Percentiles rank a stretch among this genome's conserved stretches.
These are phyloP conservation scores for Rhopilema esculentum DNA, from an alignment of 30 jellyfish, hydroid and myxozoan genomes.

Conservation along the genomic window DNA sequence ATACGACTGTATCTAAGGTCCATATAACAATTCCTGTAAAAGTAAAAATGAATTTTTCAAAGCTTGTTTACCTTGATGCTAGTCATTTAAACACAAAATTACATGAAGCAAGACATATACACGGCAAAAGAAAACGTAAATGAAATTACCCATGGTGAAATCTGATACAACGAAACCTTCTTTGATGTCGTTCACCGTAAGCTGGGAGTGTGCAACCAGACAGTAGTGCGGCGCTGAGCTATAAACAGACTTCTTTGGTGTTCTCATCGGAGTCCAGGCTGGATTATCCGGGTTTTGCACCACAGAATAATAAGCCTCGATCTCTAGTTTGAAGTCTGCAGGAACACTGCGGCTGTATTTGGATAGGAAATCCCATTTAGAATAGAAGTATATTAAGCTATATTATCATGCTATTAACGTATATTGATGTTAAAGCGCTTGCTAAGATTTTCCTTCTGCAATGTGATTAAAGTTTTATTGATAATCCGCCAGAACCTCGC, in stretches of 20 bases:
- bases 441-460: background rate
- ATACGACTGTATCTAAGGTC: too few species aligned
- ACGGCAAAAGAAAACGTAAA: too few species aligned
- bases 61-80: too few species aligned
- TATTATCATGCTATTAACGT: background rate
- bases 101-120: too few species aligned
- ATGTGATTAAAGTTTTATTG: background rate
- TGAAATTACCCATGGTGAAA: conserved; percentile 82
- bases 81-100: too few species aligned
- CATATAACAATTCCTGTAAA: too few species aligned
- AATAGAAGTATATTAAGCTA: background rate
- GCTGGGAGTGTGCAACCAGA: conserved; percentile 93
- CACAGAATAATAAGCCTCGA: conserved; percentile 90
- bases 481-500: too few species aligned
- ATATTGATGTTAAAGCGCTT: background rate
- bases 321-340: conserved; percentile 86
- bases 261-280: conserved; percentile 83
- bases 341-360: conserved; percentile 72
- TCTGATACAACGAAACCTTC: conserved; percentile 76
- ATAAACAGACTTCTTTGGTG: conserved; percentile 67
- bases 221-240: conserved; percentile 86
- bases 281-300: conserved; percentile 80
- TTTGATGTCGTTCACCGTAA: conserved; percentile 66
- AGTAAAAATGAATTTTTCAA: too few species aligned
- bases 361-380: background rate